phyloP scores from a whole-genome alignment of 2,888 invertebrate species.

The Archips xylosteana region DNA sequence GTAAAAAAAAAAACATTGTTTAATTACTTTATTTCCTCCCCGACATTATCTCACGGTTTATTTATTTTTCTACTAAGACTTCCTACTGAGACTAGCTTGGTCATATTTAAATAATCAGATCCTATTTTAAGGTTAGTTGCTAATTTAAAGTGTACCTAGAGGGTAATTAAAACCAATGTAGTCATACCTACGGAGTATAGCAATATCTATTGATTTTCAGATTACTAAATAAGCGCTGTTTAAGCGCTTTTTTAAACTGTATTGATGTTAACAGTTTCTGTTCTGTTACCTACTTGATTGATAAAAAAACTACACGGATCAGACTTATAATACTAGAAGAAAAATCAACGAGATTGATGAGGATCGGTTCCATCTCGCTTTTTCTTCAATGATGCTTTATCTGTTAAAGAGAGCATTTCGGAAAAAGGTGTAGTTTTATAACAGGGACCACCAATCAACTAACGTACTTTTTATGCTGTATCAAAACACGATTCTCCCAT shows the following conservation, averaged over 20 bases:
- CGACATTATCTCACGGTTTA: conserved; percentile 25
- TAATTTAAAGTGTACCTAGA: background rate
- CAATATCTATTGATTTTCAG: background rate
- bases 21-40: background rate
- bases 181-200: background rate
- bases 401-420: too few relatives aligned
- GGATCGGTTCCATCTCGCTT: too few relatives aligned
- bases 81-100: background rate
- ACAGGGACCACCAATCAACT: too few relatives aligned
- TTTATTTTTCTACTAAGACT: conserved; percentile 4
- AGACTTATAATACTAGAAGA: too few relatives aligned
- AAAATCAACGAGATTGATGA: too few relatives aligned
- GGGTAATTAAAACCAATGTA: conserved; percentile 4
- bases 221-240: background rate
- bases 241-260: background rate
- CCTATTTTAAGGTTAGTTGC: background rate
- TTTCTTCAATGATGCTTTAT: too few relatives aligned
- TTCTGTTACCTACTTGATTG: background rate
- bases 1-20: conserved; percentile 15
- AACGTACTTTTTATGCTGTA: too few relatives aligned
- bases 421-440: too few relatives aligned
- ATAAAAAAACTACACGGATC: background rate
- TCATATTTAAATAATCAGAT: background rate
- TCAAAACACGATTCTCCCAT: too few relatives aligned
- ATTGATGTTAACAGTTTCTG: background rate